Base-by-base conservation (phyloP, 2,888 invertebrate genomes). In the Exocentrus adspersus region DNA sequence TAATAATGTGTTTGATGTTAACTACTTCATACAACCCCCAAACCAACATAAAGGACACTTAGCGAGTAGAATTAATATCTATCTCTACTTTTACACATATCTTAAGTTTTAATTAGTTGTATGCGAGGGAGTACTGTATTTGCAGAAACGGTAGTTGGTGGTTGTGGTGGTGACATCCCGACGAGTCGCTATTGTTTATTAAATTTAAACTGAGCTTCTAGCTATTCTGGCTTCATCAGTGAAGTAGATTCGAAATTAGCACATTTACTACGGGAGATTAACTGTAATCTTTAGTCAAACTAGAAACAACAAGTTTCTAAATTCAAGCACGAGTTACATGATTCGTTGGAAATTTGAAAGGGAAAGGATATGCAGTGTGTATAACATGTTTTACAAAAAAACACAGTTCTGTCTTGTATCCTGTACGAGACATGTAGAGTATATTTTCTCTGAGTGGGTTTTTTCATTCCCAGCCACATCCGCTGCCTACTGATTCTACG, bases 231-330 rank as follows among this genome's bases (percentile, higher is more conserved):
- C 24, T 24, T 48, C 48, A 28, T 24, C 21, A 46, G 12, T 20
- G 21, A 46, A 46, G 46, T 24, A 21, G 19, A 10, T 24, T 46
- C 21, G 24, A 21, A 21, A 46, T 46, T 46, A 46, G 24, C 24
- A 28, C 48, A 14, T 28, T 48, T 48, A 16, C 48, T 16, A 48
- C 28, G 16, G 10, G 24, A 48, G 48, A 48, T 48, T 48, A 48
- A 48, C n/a, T n/a, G n/a, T n/a, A n/a, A 48, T 24, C 48, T 28
- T 28, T 28, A 48, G 14, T 48, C 10, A 28, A 28, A 7, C 4
- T 28, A 28, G 7, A 6, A 28, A 28, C 7, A 28, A 28, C 7
- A 28, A 28, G 7, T 4, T 28, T 6, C 4, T 28, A 6, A 28
- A 28, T 28, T 4, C 7, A 28, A 28, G 7, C 7, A 28, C 7